Base-by-base conservation (phyloP, 1,140 invertebrate genomes). In the Arctopsyche grandis region DNA sequence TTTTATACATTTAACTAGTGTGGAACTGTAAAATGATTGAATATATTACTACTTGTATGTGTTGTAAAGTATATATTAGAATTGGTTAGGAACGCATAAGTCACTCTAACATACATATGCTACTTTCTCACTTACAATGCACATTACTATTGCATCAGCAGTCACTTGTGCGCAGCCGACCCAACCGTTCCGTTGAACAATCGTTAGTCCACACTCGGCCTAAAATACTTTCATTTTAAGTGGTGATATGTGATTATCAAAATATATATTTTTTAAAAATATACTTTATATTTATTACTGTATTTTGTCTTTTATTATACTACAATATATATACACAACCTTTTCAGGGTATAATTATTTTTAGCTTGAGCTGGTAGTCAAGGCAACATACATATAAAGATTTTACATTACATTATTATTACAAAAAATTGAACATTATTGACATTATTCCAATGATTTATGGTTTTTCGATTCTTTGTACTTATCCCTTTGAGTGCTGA, bases 221-320 rank as follows among this genome's bases (percentile, higher is more conserved):
- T 74, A 76, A 76, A 76, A 58, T 76, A 76, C 52, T 76, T 63
- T 76, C 7, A 60, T 75, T 75, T 75, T 29, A 43, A 43, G 38
- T 63, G 74, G 58, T 76, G 74, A 76, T 76, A 76, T 76, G 74
- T 76, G 58, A 76, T 66, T 76, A 60, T 76, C 26, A 76, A 63
- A 76, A 76, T 76, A 76, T 74, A 74, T 76, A 76, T 76, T 76
- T 76, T 76, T 63, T 76, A 76, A 63, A 26, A 74, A 56, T 74
- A 74, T 74, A 74, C 48, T 24, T 56, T 52, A 56, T 56, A 74
- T 74, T 74, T 52, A 74, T 74, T 74, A 56, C 12, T 74, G 14
- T 74, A 9, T 19, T 60, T 21, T 21, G 56, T 60, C 16, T 60
- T 60, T 60, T 9, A 60, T 60, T 60, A n/a, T n/a, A n/a, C n/a